Conservation (phyloP, 2,888 invertebrate genomes). For the Odontocerum albicorne region DNA sequence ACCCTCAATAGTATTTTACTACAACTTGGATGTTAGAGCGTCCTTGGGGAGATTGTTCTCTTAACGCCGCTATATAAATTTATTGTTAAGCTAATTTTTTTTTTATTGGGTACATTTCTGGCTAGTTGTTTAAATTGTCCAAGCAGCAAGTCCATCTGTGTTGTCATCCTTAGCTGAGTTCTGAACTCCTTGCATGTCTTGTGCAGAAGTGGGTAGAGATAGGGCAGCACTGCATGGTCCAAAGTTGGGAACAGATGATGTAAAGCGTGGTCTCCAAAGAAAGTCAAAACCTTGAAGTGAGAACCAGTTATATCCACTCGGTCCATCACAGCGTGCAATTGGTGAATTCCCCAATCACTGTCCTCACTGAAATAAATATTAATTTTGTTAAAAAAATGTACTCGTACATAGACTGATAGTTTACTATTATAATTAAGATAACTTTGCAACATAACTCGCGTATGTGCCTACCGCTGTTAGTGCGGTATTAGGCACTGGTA, state of each 20-base stretch:
- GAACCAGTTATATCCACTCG: conserved; percentile 65
- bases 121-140: conserved; percentile 67
- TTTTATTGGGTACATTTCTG: conserved; percentile 6
- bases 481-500: too few species aligned
- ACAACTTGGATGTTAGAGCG: too few species aligned
- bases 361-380: conserved; percentile 38
- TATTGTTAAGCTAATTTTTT: too few species aligned
- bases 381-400: background rate
- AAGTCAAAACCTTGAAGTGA: conserved; percentile 65
- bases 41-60: too few species aligned
- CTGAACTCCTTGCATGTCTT: conserved; percentile 58
- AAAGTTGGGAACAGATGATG: conserved; percentile 80
- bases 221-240: conserved; percentile 68
- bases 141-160: conserved; percentile 62
- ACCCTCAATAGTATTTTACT: too few species aligned
- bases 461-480: too few species aligned
- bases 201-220: conserved; percentile 57
- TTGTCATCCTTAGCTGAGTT: conserved; percentile 51
- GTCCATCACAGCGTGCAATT: conserved; percentile 73
- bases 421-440: too few species aligned
- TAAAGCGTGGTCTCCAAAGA: conserved; percentile 74
- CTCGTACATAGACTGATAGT: background rate
- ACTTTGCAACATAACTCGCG: too few species aligned
- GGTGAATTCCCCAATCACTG: conserved; percentile 75
- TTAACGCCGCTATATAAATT: too few species aligned